Conservation (phyloP, 2,888 invertebrate genomes). For the Leistus spinibarbis region DNA sequence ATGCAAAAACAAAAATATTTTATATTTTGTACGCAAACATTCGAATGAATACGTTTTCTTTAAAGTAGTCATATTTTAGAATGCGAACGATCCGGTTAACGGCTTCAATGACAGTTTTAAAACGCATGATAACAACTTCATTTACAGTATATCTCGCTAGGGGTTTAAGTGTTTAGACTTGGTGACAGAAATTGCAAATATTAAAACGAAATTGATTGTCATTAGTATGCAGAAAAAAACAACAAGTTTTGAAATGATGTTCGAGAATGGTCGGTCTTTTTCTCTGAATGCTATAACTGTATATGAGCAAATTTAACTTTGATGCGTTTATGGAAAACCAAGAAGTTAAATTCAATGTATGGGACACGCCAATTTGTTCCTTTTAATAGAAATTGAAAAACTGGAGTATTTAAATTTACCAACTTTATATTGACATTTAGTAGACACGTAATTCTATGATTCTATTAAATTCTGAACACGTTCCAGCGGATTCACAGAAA, state of each 20-base stretch:
- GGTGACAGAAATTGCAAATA: conserved; percentile 34
- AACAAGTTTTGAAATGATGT: neutral
- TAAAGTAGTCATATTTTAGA: conserved; percentile 23
- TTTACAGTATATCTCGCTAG: conserved; percentile 36
- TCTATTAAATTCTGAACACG: no score
- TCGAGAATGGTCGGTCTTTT: no score
- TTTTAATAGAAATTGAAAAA: no score
- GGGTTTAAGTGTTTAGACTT: conserved; percentile 9
- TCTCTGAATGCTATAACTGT: neutral
- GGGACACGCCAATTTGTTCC: neutral
- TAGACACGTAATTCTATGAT: no score
- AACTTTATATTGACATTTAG: no score
- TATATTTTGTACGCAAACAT: conserved; percentile 7
- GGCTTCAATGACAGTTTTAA: conserved; percentile 25
- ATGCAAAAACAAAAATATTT: neutral
- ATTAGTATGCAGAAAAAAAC: conserved; percentile 5
- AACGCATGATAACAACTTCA: conserved; percentile 34
- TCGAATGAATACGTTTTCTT: conserved; percentile 22
- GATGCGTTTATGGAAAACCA: conserved; percentile 10
- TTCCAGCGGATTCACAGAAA: no score
- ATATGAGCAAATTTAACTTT: conserved; percentile 26
- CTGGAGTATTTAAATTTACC: no score
- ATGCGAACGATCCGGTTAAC: conserved; percentile 12
- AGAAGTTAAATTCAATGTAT: neutral
- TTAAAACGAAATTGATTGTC: conserved; percentile 36